Conservation (phyloP, 2,113 vertebrate genomes). For the Crypturellus undulatus region DNA sequence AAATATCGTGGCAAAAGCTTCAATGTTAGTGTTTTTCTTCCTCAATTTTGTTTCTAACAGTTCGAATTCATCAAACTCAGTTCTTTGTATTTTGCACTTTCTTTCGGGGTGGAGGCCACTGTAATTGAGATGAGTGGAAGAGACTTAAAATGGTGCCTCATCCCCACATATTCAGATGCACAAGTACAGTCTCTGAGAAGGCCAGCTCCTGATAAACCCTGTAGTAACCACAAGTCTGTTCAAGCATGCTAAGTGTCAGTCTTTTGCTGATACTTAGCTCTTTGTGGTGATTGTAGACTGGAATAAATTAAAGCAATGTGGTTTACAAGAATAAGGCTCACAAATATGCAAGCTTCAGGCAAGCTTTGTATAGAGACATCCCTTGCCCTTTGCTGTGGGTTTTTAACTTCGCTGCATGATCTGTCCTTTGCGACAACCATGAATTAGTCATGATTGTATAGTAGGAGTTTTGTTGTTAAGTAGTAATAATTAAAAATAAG, state of each 20-base stretch:
- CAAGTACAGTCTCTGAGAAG: background rate
- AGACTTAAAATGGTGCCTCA: background rate
- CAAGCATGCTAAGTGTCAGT: background rate
- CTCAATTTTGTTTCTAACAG: background rate
- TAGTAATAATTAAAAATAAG: background rate
- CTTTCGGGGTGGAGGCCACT: background rate
- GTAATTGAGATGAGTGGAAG: background rate
- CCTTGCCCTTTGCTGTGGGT: background rate
- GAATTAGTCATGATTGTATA: background rate
- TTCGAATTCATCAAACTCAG: rapidly evolving
- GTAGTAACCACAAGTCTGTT: background rate
- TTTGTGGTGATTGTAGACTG: background rate
- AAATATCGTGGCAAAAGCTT: background rate
- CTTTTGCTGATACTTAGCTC: background rate
- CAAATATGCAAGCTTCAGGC: background rate
- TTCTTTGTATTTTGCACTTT: background rate
- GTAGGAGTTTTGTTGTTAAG: background rate
- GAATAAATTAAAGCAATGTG: background rate
- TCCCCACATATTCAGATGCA: background rate
- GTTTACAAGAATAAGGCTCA: background rate
- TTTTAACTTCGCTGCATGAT: background rate
- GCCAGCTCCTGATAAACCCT: background rate
- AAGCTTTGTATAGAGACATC: background rate
- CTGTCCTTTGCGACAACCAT: background rate
- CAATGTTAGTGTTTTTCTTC: background rate